phyloP scores from a whole-genome alignment of 2,797 vertebrate genomes.

The Pogoniulus pusillus region DNA sequence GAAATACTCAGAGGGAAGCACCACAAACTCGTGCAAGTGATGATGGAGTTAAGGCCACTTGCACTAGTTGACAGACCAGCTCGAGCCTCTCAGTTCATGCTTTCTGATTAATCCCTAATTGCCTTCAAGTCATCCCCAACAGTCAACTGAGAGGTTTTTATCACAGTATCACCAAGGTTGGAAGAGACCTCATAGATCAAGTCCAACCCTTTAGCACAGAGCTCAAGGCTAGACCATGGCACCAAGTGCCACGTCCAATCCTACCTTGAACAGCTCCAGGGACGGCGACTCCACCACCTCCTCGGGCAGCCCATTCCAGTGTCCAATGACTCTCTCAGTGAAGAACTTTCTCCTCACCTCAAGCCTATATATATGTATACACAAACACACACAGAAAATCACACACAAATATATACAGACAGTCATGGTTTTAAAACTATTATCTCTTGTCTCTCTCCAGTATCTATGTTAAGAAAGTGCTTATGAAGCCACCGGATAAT shows the following conservation, averaged over 20 bases:
- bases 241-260: too few species aligned
- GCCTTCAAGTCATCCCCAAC: background rate
- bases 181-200: too few species aligned
- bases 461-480: background rate
- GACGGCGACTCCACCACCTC: too few species aligned
- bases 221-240: too few species aligned
- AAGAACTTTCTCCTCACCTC: too few species aligned
- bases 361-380: too few species aligned
- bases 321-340: too few species aligned
- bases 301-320: too few species aligned
- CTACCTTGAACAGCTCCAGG: too few species aligned
- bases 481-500: background rate
- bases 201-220: too few species aligned
- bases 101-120: background rate
- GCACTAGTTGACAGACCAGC: background rate
- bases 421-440: background rate
- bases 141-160: too few species aligned
- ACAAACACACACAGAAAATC: background rate
- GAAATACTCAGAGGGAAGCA: background rate
- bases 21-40: background rate
- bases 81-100: background rate
- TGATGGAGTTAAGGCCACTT: background rate
- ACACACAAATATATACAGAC: background rate
- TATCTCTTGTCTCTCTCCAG: background rate
- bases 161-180: too few species aligned